Conservation (phyloP, 1,140 invertebrate species). For the Melanaphis sacchari region DNA sequence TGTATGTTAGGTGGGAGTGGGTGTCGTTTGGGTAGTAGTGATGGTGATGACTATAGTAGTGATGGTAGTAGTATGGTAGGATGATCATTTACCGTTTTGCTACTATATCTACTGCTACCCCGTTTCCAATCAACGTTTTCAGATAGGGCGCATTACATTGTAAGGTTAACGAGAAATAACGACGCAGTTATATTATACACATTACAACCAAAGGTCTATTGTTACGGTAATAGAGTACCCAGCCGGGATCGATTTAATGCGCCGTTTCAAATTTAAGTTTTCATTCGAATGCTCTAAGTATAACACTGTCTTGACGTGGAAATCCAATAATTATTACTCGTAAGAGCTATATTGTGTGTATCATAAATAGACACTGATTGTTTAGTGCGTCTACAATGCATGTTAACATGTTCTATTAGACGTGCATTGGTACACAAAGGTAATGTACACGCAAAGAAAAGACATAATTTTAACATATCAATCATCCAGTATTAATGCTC, state of each 20-base stretch:
- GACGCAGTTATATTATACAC: slow-evolving; percentile 22
- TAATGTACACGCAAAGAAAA: background rate
- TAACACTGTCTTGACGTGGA: background rate
- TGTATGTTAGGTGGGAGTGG: background rate
- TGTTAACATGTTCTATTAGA: background rate
- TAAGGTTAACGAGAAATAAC: slow-evolving; percentile 54
- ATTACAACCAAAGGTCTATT: slow-evolving; percentile 29
- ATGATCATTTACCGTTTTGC: slow-evolving; percentile 30
- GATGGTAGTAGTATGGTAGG: background rate
- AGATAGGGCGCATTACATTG: slow-evolving; percentile 6
- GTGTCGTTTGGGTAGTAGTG: background rate
- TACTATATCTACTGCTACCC: background rate
- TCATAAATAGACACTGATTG: background rate
- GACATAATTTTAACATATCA: background rate
- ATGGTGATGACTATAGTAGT: background rate
- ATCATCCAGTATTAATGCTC: background rate
- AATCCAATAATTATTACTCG: slow-evolving; percentile 44
- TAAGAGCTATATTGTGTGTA: background rate
- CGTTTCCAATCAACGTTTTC: slow-evolving; percentile 53
- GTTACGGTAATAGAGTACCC: slow-evolving; percentile 28
- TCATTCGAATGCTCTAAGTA: background rate
- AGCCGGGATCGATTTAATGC: slow-evolving; percentile 32
- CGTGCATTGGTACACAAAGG: background rate
- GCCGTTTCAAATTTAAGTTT: slow-evolving; percentile 34
- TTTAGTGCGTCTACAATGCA: background rate